Percentiles rank a stretch among this genome's conserved stretches.
These are phyloP conservation scores for Amiota communis DNA, from an alignment of 2,888 invertebrate genomes.

Conservation along the genomic window DNA sequence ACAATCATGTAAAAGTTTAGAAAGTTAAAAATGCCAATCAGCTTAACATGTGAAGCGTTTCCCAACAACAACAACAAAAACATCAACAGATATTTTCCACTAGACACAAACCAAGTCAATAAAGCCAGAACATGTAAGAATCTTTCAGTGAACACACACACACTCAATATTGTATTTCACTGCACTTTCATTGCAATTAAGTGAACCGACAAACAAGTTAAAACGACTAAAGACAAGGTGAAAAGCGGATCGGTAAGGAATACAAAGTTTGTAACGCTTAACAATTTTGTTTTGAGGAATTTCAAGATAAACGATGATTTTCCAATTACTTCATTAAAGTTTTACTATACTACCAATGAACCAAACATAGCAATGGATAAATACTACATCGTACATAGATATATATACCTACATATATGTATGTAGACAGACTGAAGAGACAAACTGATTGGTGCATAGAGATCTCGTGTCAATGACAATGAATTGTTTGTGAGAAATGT, in stretches of 20 bases:
- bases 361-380: not conserved
- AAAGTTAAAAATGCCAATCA: constrained; percentile 36
- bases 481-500: constrained; percentile 11
- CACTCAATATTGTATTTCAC: not conserved
- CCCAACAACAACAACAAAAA: not conserved
- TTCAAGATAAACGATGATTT: constrained; percentile 47
- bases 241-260: not conserved
- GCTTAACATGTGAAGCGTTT: constrained; percentile 25
- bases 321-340: constrained; percentile 62
- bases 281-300: constrained; percentile 40
- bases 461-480: constrained; percentile 24
- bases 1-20: not conserved
- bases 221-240: not conserved
- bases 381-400: not conserved
- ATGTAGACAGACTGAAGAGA: not conserved
- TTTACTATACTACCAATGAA: constrained; percentile 37
- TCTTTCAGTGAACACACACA: constrained; percentile 42
- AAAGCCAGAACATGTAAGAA: constrained; percentile 13
- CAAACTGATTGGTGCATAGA: not conserved
- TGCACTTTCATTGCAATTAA: constrained; percentile 55
- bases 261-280: constrained; percentile 27
- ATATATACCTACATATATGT: not conserved
- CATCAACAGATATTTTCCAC: constrained; percentile 47
- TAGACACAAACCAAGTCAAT: constrained; percentile 34
- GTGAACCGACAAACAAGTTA: constrained; percentile 16